phyloP scores from a whole-genome alignment of 2,797 vertebrate genomes.

The Bufotes viridis region DNA sequence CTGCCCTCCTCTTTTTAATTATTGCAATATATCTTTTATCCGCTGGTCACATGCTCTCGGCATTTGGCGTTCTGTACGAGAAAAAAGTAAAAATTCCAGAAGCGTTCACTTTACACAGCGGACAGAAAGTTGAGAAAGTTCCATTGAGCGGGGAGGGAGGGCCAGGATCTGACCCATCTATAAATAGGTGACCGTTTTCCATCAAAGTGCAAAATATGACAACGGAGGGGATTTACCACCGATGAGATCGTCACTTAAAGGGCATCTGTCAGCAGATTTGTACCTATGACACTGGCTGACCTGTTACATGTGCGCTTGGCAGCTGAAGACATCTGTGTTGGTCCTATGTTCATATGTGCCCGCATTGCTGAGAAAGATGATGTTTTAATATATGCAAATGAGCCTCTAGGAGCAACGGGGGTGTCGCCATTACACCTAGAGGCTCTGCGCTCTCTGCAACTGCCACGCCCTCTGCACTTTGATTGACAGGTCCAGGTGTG shows the following conservation, averaged over 20 bases:
- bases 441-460: too few relatives aligned
- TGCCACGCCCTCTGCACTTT: too few relatives aligned
- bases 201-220: not conserved
- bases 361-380: too few relatives aligned
- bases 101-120: slow-evolving; percentile 85
- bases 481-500: too few relatives aligned
- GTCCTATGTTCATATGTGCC: too few relatives aligned
- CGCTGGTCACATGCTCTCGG: slow-evolving; percentile 88
- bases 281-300: too few relatives aligned
- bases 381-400: too few relatives aligned
- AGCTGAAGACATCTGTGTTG: too few relatives aligned
- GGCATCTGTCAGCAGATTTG: not conserved
- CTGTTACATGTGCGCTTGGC: too few relatives aligned
- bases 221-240: slow-evolving; percentile 23
- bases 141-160: slow-evolving; percentile 71
- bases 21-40: slow-evolving; percentile 76
- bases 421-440: too few relatives aligned
- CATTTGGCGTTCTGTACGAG: slow-evolving; percentile 70
- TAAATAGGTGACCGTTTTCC: slow-evolving; percentile 74
- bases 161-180: slow-evolving; percentile 79
- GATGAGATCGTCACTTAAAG: not conserved
- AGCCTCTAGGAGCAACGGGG: too few relatives aligned
- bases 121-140: slow-evolving; percentile 83
- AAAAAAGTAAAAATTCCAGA: slow-evolving; percentile 82
- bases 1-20: slow-evolving; percentile 70